These are phyloP conservation scores for Zonitis immaculata DNA, from an alignment of 2,888 invertebrate species.

Conservation along the genomic window DNA sequence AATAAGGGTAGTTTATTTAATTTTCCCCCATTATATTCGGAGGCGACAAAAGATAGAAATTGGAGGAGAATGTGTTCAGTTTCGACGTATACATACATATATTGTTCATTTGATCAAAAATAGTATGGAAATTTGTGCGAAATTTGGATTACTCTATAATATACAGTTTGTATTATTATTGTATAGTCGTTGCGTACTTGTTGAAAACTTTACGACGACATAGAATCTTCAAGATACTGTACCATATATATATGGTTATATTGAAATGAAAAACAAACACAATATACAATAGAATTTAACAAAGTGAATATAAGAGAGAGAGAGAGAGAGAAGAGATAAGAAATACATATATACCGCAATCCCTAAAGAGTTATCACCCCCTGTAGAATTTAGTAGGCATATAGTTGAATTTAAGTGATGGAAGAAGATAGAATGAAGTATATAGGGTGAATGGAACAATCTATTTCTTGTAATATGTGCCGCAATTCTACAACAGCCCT, in stretches of 20 bases:
- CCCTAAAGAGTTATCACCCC: not conserved
- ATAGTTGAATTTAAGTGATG: no score
- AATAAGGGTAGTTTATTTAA: slow-evolving; percentile 15
- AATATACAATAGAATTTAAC: no score
- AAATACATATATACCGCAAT: not conserved
- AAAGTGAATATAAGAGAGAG: not conserved
- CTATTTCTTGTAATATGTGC: slow-evolving; percentile 20
- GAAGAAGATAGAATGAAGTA: not conserved
- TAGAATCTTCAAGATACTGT: not conserved
- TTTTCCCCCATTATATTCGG: slow-evolving; percentile 7
- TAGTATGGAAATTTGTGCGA: not conserved
- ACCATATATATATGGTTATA: not conserved
- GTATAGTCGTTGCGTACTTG: not conserved
- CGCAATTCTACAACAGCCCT: slow-evolving; percentile 11
- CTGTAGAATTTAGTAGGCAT: not conserved
- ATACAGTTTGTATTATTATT: not conserved
- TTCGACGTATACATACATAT: not conserved
- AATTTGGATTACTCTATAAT: not conserved
- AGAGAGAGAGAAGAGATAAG: not conserved
- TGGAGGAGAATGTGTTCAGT: not conserved
- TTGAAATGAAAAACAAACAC: not conserved
- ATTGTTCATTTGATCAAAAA: not conserved
- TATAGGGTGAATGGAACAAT: not conserved
- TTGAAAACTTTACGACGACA: not conserved
- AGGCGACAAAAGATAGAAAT: not conserved